Evolutionary conservation across 2,113 vertebrate genomes (phyloP).

Genomic region (Smithornis capensis): DNA sequence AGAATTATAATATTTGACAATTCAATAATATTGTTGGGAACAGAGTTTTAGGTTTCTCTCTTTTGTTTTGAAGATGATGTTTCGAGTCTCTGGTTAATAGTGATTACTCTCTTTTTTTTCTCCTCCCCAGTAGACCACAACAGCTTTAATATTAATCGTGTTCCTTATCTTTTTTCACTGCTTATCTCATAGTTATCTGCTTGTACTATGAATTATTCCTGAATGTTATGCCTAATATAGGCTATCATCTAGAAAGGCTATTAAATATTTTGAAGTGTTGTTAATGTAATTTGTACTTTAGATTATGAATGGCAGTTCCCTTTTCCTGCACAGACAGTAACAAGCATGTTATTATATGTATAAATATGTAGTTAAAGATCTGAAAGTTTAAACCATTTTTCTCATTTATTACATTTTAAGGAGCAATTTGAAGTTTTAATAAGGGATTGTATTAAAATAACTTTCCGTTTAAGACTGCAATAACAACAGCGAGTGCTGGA

Average conservation of each 20-base stretch:
- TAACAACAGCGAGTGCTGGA: fast-evolving
- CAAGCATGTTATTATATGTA: background rate
- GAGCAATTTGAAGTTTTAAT: background rate
- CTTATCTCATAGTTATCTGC: background rate
- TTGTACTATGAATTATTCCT: background rate
- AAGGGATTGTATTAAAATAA: background rate
- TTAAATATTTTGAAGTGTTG: background rate
- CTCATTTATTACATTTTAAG: background rate
- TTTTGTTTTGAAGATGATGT: background rate
- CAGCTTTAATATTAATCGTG: background rate
- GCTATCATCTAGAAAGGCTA: background rate
- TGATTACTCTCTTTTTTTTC: background rate
- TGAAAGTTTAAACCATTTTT: background rate
- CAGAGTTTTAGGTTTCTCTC: background rate
- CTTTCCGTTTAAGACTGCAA: background rate
- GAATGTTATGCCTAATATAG: background rate
- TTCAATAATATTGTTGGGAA: background rate
- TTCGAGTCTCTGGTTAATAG: background rate
- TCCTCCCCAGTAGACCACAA: background rate
- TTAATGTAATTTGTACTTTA: background rate
- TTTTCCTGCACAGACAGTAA: background rate
- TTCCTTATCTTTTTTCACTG: background rate
- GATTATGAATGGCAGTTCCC: background rate
- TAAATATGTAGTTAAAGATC: background rate
- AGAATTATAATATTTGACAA: background rate